phyloP scores from a whole-genome alignment of 2,888 invertebrate genomes.

The Lochmaea crataegi region DNA sequence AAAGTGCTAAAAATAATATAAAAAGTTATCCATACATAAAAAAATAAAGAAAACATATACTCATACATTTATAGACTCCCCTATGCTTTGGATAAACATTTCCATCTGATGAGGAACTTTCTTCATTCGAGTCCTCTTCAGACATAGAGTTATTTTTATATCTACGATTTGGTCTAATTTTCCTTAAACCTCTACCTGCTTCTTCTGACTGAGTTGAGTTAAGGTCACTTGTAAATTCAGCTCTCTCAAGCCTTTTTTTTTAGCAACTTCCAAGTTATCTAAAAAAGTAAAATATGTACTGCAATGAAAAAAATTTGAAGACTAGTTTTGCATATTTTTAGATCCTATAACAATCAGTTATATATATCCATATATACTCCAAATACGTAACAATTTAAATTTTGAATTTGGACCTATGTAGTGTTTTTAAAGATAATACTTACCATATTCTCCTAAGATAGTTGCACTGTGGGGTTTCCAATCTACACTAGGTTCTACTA shows the following conservation, averaged over 20 bases:
- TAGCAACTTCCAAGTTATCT: no score
- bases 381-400: background rate
- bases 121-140: background rate
- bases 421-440: background rate
- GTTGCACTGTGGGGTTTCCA: background rate
- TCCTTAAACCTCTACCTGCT: slow-evolving; percentile 4
- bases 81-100: slow-evolving; percentile 4
- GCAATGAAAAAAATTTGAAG: background rate
- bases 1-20: slow-evolving; percentile 4
- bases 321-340: background rate
- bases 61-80: slow-evolving; percentile 1
- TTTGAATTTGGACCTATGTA: no score
- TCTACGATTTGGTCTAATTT: background rate
- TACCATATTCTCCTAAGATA: slow-evolving; percentile 4
- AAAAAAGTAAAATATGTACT: no score
- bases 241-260: background rate
- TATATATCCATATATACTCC: background rate
- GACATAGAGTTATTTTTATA: background rate
- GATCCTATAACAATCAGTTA: background rate
- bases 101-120: background rate
- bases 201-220: slow-evolving; percentile 4
- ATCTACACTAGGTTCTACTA: slow-evolving; percentile 4
- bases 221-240: background rate
- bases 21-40: background rate
- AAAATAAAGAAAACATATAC: slow-evolving; percentile 3